Base-by-base conservation (phyloP, 1,140 invertebrate species). In the Ptiloglossa arizonensis region DNA sequence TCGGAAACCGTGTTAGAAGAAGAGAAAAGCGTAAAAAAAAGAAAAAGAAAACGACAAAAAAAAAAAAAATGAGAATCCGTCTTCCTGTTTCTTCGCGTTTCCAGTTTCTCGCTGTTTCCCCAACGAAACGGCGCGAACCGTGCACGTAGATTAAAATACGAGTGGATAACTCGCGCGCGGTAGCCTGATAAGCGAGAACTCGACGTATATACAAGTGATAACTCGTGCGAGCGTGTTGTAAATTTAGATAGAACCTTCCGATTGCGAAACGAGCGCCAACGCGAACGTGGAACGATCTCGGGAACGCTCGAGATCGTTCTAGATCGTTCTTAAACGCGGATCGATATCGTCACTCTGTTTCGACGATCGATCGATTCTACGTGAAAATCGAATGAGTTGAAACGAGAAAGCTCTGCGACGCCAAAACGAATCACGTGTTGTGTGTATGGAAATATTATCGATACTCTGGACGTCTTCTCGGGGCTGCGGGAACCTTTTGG, bases 31-130 rank as follows among this genome's bases (percentile, higher is more conserved):
- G 8, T 13, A 17, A 52, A 9, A 54, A 24, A 80, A 56, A 80
- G n/a, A n/a, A n/a, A n/a, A n/a, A n/a, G n/a, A n/a, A n/a, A n/a
- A n/a, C n/a, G n/a, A n/a, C n/a, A n/a, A n/a, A n/a, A n/a, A n/a
- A n/a, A n/a, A n/a, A n/a, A n/a, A n/a, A n/a, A n/a, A n/a, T n/a
- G n/a, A n/a, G n/a, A 80, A 81, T 52, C 70, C 72, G 75, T 82
- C 84, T 86, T 85, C 80, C 82, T 79, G 52, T 54, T n/a, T 57
- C 75, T 82, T 72, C 72, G 80, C 66, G 75, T 75, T 75, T 68
- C 72, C 73, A 74, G 67, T 85, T 85, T 82, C 63, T 79, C 46
- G 68, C 82, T 46, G 64, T 60, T 41, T 48, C 69, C 79, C 48
- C 68, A 67, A 52, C 32, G 70, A 38, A n/a, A 41, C 3, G n/a